Base-by-base conservation (phyloP, 2,797 vertebrate genomes). In the Emydoidea blandingii region DNA sequence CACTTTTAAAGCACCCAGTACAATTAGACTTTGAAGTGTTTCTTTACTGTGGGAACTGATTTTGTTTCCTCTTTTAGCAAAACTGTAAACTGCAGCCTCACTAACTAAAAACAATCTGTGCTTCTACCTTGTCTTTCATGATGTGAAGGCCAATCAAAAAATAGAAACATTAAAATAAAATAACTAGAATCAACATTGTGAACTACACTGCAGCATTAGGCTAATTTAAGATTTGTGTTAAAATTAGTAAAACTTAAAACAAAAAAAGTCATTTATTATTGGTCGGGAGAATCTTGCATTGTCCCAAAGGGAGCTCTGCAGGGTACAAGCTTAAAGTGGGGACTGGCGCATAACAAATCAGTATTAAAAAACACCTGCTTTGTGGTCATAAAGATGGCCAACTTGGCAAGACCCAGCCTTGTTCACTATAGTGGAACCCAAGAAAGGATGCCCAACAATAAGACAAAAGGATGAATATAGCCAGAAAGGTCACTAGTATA, bases 151-250 rank as follows among this genome's bases (percentile, higher is more conserved):
- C 93, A 52, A 57, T 93, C n/a, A 89, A 6, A 94, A 92, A 91
- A 72, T 12, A 1, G 83, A 96, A 94, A 95, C 84, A 92, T 92
- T 89, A 93, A 92, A 96, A 65, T 41, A 95, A 91, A 78, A 80
- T 47, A 41, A 87, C 62, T 56, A 44, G 72, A 85, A 93, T 96
- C 96, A 96, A 96, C 94, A 96, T 85, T 91, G 50, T 94, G 96
- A 94, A 94, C 95, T 91, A 86, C 89, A 87, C 92, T 94, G 94
- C 91, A 93, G 92, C 91, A 91, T 97, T 96, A 94, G 78, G 86
- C 89, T 82, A 92, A 82, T 83, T 92, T 93, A 91, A 91, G 84
- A 79, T 96, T 94, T 86, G 74, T 96, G 80, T 88, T 88, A 29
- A 3, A 81, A 94, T 57, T 96, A 94, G 88, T 96, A 95, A 96